A percentile compares a stretch with the other conserved stretches of the same genome.
phyloP scores from a whole-genome alignment of 2,113 vertebrate genomes.

The Leucoraja erinaceus region DNA sequence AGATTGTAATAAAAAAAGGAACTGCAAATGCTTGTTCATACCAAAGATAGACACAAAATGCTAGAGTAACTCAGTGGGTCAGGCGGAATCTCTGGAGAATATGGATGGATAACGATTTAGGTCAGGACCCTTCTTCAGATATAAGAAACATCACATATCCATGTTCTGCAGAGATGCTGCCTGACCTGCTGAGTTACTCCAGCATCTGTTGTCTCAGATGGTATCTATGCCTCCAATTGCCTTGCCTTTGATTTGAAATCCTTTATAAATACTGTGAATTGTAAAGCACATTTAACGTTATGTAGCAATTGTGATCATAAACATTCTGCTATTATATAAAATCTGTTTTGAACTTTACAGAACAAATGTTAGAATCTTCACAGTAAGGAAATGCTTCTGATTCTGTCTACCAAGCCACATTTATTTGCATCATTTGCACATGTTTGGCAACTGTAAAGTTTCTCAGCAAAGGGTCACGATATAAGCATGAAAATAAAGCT shows the following conservation, averaged over 20 bases:
- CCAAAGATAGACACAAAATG: too few species aligned
- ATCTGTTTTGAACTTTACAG: slow-evolving; percentile 30
- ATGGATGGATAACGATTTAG: too few species aligned
- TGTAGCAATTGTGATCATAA: neutral
- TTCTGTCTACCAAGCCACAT: neutral
- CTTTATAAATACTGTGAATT: neutral
- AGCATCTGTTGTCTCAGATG: neutral
- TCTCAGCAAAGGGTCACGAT: too few species aligned
- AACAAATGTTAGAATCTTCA: neutral
- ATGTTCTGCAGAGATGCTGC: too few species aligned
- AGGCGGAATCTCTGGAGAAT: too few species aligned
- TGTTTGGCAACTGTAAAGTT: neutral
- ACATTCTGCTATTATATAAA: slow-evolving; percentile 36
- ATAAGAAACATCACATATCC: too few species aligned
- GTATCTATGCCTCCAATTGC: neutral
- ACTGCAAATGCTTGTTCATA: too few species aligned
- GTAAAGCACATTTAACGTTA: neutral
- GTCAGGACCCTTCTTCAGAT: too few species aligned
- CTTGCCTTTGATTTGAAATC: neutral
- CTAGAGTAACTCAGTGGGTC: too few species aligned
- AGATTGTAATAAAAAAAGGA: too few species aligned
- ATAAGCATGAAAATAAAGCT: neutral
- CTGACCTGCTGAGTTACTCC: too few species aligned
- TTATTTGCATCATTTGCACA: neutral
- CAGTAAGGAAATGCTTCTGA: neutral